Evolutionary conservation across 2,888 invertebrate species (phyloP).

Genomic region (Ornithoptera priamus): DNA sequence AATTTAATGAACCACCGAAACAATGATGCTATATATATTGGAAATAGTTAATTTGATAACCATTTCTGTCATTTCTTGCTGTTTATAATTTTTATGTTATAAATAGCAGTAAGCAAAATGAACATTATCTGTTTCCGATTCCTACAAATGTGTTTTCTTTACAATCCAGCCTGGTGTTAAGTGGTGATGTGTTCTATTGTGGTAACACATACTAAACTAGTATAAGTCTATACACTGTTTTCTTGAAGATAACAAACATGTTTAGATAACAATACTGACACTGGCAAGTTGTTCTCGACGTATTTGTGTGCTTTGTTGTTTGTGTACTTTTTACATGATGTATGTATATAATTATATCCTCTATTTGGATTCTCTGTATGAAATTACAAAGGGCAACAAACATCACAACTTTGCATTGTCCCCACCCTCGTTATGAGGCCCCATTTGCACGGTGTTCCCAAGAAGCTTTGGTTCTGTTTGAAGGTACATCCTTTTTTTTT

Average conservation of each 20-base stretch:
- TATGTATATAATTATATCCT: not conserved
- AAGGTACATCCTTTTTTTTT: slow-evolving; percentile 42
- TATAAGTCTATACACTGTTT: too few species aligned
- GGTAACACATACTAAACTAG: too few species aligned
- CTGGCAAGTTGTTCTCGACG: too few species aligned
- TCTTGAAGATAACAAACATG: too few species aligned
- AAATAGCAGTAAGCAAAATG: not conserved
- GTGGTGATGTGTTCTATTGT: too few species aligned
- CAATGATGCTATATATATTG: too few species aligned
- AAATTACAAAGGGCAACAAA: slow-evolving; percentile 53
- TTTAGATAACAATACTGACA: too few species aligned
- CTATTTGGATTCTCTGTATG: not conserved
- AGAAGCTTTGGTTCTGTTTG: slow-evolving; percentile 50
- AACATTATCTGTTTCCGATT: too few species aligned
- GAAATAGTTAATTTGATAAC: too few species aligned
- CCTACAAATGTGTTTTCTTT: too few species aligned
- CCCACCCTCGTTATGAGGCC: slow-evolving; percentile 69
- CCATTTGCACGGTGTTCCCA: slow-evolving; percentile 74
- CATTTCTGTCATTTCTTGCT: too few species aligned
- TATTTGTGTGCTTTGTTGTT: not conserved
- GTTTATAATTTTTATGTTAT: not conserved
- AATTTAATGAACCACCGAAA: not conserved
- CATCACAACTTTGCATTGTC: slow-evolving; percentile 60
- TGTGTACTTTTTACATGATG: not conserved
- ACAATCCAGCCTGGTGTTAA: too few species aligned